Evolutionary conservation across 2,888 invertebrate species (phyloP).

Genomic region (Polymixis flavicincta): DNA sequence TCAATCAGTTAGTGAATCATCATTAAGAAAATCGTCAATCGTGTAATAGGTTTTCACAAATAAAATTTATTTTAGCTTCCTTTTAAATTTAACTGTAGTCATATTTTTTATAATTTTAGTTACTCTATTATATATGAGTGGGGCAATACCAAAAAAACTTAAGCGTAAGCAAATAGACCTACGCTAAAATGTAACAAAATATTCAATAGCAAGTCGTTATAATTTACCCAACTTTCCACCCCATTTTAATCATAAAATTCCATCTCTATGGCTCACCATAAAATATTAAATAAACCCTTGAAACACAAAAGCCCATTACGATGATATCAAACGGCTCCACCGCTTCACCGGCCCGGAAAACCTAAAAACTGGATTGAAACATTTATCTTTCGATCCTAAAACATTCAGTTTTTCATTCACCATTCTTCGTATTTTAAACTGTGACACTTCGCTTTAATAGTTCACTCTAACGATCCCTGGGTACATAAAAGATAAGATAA

Average conservation of each 20-base stretch:
- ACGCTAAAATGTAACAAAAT: slow-evolving; percentile 27
- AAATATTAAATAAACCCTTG: slow-evolving; percentile 66
- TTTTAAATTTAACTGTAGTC: too few relatives aligned
- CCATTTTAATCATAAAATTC: slow-evolving; percentile 65
- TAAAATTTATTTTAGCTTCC: too few relatives aligned
- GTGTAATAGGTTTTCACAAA: too few relatives aligned
- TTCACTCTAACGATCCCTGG: slow-evolving; percentile 70
- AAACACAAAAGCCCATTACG: slow-evolving; percentile 61
- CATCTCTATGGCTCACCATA: slow-evolving; percentile 46
- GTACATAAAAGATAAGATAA: slow-evolving; percentile 75
- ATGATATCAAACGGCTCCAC: slow-evolving; percentile 57
- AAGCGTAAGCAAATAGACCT: slow-evolving; percentile 26
- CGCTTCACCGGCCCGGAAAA: slow-evolving; percentile 56
- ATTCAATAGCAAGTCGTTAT: slow-evolving; percentile 47
- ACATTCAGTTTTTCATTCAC: slow-evolving; percentile 66
- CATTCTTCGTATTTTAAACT: slow-evolving; percentile 65
- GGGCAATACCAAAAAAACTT: too few relatives aligned
- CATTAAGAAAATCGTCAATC: too few relatives aligned
- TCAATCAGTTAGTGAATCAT: too few relatives aligned
- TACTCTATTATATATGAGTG: too few relatives aligned
- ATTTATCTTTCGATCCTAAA: slow-evolving; percentile 66
- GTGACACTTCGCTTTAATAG: slow-evolving; percentile 72
- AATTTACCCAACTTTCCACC: slow-evolving; percentile 53
- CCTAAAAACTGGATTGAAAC: slow-evolving; percentile 66
- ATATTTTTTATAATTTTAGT: too few relatives aligned